phyloP scores from a whole-genome alignment of 2,888 invertebrate species.

The Lydus trimaculatus region DNA sequence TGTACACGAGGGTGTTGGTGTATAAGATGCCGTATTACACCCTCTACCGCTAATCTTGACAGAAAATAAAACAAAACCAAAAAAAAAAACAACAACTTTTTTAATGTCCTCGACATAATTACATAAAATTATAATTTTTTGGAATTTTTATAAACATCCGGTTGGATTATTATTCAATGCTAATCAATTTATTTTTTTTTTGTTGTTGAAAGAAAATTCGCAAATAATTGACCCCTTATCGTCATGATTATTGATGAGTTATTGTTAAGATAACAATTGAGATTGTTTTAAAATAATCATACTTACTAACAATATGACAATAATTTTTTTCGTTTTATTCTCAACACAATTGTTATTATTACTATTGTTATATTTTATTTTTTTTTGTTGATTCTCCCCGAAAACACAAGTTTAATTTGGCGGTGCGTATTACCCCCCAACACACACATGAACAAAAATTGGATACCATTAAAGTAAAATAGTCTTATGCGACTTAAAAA shows the following conservation, averaged over 20 bases:
- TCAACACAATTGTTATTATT: background rate
- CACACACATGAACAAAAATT: slow-evolving; percentile 50
- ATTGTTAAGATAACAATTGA: slow-evolving; percentile 11
- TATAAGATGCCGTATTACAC: slow-evolving; percentile 50
- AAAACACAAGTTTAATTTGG: slow-evolving; percentile 55
- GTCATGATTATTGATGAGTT: slow-evolving; percentile 10
- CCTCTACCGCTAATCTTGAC: background rate
- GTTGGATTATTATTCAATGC: background rate
- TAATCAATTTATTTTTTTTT: slow-evolving; percentile 5
- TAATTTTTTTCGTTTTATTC: background rate
- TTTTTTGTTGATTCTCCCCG: background rate
- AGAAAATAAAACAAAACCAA: background rate
- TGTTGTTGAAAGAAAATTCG: background rate
- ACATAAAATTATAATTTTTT: background rate
- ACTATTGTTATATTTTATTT: background rate
- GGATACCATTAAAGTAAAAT: slow-evolving; percentile 56
- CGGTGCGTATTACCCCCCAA: slow-evolving; percentile 18
- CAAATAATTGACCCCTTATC: background rate
- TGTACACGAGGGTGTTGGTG: slow-evolving; percentile 57
- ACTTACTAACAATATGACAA: background rate
- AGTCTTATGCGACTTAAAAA: slow-evolving; percentile 54
- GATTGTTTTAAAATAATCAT: slow-evolving; percentile 2
- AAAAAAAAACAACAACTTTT: background rate
- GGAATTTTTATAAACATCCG: slow-evolving; percentile 1
- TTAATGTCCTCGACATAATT: background rate